Evolutionary conservation across 2,797 vertebrate genomes (phyloP).

Genomic region (Argyrosomus regius): DNA sequence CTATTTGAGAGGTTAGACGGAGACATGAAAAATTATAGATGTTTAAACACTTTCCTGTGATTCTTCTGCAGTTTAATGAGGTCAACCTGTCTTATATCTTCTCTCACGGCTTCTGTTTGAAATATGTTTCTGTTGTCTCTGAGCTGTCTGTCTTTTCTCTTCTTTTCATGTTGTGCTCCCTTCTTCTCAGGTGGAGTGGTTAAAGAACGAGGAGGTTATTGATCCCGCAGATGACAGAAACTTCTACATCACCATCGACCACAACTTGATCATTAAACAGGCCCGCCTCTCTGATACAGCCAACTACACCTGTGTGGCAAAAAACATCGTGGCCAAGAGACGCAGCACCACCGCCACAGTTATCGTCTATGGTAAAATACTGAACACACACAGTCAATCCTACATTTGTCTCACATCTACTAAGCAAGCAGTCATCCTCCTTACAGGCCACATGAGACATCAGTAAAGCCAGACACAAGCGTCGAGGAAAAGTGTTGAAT

Average conservation of each 20-base stretch:
- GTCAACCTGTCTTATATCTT: constrained; percentile 36
- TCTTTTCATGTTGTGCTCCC: not conserved
- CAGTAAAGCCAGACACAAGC: not conserved
- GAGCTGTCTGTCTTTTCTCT: constrained; percentile 5
- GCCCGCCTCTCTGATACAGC: constrained; percentile 97
- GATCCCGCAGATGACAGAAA: constrained; percentile 96
- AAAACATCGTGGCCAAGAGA: constrained; percentile 97
- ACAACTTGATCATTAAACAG: constrained; percentile 99
- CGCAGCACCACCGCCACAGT: constrained; percentile 97
- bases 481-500: constrained; percentile 17
- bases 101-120: constrained; percentile 10
- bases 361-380: constrained; percentile 93
- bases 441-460: constrained; percentile 9
- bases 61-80: constrained; percentile 53
- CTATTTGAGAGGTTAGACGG: constrained; percentile 60
- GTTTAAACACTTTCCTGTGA: constrained; percentile 57
- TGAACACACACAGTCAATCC: not conserved
- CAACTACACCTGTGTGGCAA: constrained; percentile 98
- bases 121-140: not conserved
- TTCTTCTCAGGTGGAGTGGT: constrained; percentile 93
- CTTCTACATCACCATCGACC: constrained; percentile 99
- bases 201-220: constrained; percentile 98
- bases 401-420: not conserved
- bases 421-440: not conserved
- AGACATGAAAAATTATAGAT: constrained; percentile 50